A percentile compares a stretch with the other conserved stretches of the same genome.
These are phyloP conservation scores for Emydoidea blandingii DNA, from an alignment of 2,797 vertebrate species.

Conservation along the genomic window DNA sequence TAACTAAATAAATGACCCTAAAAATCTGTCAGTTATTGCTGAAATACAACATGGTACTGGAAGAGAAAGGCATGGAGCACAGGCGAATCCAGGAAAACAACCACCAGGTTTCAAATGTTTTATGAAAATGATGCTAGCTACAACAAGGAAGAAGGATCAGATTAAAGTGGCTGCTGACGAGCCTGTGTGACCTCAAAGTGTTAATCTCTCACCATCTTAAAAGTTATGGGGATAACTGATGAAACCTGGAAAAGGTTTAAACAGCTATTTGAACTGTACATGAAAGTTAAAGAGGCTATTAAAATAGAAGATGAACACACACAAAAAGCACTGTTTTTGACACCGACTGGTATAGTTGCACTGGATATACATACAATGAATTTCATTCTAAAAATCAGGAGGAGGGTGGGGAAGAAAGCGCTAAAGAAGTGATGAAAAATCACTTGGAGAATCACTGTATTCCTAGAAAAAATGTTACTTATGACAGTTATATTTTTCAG, in stretches of 20 bases:
- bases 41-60: neutral
- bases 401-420: too few relatives aligned
- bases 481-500: neutral
- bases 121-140: neutral
- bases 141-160: neutral
- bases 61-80: neutral
- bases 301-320: neutral
- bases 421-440: neutral
- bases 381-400: too few relatives aligned
- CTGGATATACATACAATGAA: neutral
- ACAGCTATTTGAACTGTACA: neutral
- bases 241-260: neutral
- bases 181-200: neutral
- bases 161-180: neutral
- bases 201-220: neutral
- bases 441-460: neutral
- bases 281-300: neutral
- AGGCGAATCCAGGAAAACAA: neutral
- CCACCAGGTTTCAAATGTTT: neutral
- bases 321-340: neutral
- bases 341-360: neutral
- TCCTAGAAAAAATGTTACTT: neutral
- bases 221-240: neutral
- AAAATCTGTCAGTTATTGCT: neutral
- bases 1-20: conserved; percentile 21